Base-by-base conservation (phyloP, 1,140 invertebrate species). In the Hestina assimilis region DNA sequence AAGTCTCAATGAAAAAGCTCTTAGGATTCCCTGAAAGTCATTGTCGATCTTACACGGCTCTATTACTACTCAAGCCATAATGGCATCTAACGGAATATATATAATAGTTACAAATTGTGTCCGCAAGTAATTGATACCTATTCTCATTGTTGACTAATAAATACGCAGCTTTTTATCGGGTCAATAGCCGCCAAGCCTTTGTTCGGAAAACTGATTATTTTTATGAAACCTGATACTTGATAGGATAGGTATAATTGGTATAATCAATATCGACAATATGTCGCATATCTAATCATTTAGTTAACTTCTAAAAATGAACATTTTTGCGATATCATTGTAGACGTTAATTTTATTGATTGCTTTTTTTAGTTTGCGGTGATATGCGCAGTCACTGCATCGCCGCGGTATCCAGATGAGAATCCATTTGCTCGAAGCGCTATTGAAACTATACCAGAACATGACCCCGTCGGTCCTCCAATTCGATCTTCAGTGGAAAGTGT, bases 401-500 rank as follows among this genome's bases (percentile, higher is more conserved):
- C 84, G 5, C 78, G 75, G 6, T 66, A 69, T 38, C 56, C 67
- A 2, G 72, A 76, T 26, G 46, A 60, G 20, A 57, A 47, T 3
- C 51, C 75, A n/a, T 86, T 86, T 38, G 52, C 63, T n/a, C 66
- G 83, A 4, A 86, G 75, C 29, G 79, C 77, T 4, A 71, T 86
- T 5, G 84, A 87, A 63, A 79, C 76, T 2, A 63, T 82, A 6
- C 84, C 84, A 6, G 47, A 77, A 21, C 84, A 87, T 55, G 78
- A 79, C 20, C 75, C 77, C 0, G 67, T 87, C 15, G 70, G 70
- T 4, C 48, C 69, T 9, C 84, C 84, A 2, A 80, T 87, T 29
- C 66, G 84, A 48, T 60, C 84, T 14, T 86, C 84, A 2, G 83
- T 87, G 8, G 84, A 87, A 63, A 87, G 83, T 50, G 71, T 84